Conservation (phyloP, 2,113 vertebrate species). For the Sus scrofa region T2T-Sscrofa CM000819.6:34049001-34049500, state of each 20-base stretch:
- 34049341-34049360: background rate
- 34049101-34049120: background rate
- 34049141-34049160: background rate
- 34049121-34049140: background rate
- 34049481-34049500: too few relatives aligned
- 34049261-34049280: background rate
- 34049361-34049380: too few relatives aligned
- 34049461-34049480: too few relatives aligned
- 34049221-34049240: background rate
- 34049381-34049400: too few relatives aligned
- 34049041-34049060: background rate
- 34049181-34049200: background rate
- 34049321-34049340: background rate
- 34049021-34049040: background rate
- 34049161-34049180: background rate
- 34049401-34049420: too few relatives aligned
- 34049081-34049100: background rate
- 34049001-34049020: background rate
- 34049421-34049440: too few relatives aligned
- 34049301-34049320: background rate
- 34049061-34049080: background rate
- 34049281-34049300: background rate
- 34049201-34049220: background rate
- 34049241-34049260: background rate
- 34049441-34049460: too few relatives aligned